Evolutionary conservation across 2,888 invertebrate genomes (phyloP).

Genomic region (Drosophila trichaetosa): DNA sequence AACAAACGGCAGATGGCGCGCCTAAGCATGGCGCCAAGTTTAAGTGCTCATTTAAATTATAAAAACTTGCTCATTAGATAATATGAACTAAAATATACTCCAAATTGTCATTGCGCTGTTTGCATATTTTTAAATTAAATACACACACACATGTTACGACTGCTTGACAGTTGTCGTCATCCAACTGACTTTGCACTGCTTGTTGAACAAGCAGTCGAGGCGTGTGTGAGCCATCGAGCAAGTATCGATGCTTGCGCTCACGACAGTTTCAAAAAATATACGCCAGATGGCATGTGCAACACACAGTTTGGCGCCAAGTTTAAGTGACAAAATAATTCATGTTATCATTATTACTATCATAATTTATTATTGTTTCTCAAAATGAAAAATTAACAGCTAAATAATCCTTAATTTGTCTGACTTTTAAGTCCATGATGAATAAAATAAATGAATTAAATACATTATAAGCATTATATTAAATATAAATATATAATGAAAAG

Average conservation of each 20-base stretch:
- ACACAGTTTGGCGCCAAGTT: not conserved
- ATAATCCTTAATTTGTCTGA: not conserved
- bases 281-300: not conserved
- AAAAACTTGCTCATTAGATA: not conserved
- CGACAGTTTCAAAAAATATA: not conserved
- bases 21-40: not conserved
- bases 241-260: conserved; percentile 12
- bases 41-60: not conserved
- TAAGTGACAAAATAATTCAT: not conserved
- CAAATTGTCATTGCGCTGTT: conserved; percentile 59
- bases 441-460: not conserved
- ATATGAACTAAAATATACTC: not conserved
- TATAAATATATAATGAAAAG: not conserved
- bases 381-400: not conserved
- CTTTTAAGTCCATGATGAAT: not conserved
- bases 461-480: not conserved
- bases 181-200: not conserved
- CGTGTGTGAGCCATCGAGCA: not conserved
- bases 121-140: not conserved
- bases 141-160: not conserved
- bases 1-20: conserved; percentile 8
- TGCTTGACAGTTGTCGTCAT: not conserved
- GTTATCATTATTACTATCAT: not conserved
- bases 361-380: not conserved
- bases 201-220: not conserved